Percentiles rank a stretch among this genome's conserved stretches.
These are phyloP conservation scores for Apoda limacodes DNA, from an alignment of 2,888 invertebrate genomes.

Conservation along the genomic window DNA sequence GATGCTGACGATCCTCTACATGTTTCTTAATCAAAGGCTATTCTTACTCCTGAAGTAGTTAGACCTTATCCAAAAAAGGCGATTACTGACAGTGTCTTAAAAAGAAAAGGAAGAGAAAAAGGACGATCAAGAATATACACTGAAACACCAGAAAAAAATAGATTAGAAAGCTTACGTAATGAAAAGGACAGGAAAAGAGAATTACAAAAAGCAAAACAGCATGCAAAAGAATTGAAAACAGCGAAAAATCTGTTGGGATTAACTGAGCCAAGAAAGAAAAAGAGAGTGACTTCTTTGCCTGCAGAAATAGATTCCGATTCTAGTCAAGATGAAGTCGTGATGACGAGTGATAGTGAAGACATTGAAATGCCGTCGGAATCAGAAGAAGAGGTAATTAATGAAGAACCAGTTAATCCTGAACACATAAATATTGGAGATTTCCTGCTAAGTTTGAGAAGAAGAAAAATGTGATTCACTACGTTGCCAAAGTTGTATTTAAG, in stretches of 20 bases:
- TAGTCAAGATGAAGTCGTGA: constrained; percentile 21
- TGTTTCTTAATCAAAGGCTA: constrained; percentile 10
- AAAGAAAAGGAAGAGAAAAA: constrained; percentile 17
- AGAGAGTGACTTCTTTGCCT: constrained; percentile 17
- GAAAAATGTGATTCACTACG: too few species aligned
- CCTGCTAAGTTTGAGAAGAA: constrained; percentile 18
- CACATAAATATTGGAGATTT: constrained; percentile 18
- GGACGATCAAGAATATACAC: constrained; percentile 18
- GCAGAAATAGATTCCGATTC: constrained; percentile 20
- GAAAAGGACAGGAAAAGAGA: constrained; percentile 17
- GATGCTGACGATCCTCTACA: constrained; percentile 14
- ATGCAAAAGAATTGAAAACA: constrained; percentile 20
- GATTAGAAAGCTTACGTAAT: constrained; percentile 15
- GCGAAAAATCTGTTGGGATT: constrained; percentile 19
- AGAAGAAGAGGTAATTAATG: too few species aligned
- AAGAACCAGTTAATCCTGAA: too few species aligned
- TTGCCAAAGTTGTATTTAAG: constrained; percentile 19
- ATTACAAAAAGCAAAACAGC: constrained; percentile 17
- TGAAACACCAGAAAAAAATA: constrained; percentile 21
- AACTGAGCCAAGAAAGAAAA: constrained; percentile 20
- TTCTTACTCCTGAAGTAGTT: constrained; percentile 15
- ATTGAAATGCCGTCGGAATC: too few species aligned
- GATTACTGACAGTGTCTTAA: constrained; percentile 8
- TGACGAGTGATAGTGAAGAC: constrained; percentile 22
- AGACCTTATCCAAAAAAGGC: constrained; percentile 20